Conservation (phyloP, 1,140 invertebrate species). For the Neodiprion lecontei region DNA sequence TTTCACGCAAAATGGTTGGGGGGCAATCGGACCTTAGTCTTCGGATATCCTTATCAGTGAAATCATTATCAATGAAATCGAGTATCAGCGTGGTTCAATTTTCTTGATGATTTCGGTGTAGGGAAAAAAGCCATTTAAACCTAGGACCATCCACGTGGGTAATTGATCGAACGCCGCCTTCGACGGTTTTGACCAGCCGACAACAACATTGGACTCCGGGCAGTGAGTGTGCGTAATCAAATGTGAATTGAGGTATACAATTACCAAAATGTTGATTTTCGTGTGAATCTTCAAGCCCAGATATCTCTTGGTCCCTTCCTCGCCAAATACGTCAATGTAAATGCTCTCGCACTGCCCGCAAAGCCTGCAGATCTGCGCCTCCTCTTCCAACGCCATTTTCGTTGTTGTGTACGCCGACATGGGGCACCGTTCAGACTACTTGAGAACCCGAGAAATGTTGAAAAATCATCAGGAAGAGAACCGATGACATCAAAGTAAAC, state of each 20-base stretch:
- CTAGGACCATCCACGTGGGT: not conserved
- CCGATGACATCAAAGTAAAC: not conserved
- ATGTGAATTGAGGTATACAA: slow-evolving; percentile 22
- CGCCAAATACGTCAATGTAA: slow-evolving; percentile 56
- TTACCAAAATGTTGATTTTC: slow-evolving; percentile 58
- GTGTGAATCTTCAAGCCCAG: slow-evolving; percentile 51
- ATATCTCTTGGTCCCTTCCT: slow-evolving; percentile 50
- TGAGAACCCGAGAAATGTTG: not conserved
- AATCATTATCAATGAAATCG: not conserved
- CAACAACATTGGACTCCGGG: not conserved
- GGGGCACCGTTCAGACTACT: not conserved
- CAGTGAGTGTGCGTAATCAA: no score
- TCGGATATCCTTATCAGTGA: not conserved
- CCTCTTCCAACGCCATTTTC: slow-evolving; percentile 50
- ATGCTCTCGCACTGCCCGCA: slow-evolving; percentile 55
- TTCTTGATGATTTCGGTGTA: not conserved
- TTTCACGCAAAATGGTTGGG: not conserved
- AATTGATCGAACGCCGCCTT: not conserved
- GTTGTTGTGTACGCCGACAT: slow-evolving; percentile 33
- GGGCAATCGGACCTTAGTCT: not conserved
- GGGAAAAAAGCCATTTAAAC: not conserved
- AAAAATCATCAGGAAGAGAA: not conserved
- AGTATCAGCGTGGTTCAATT: not conserved
- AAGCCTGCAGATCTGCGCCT: slow-evolving; percentile 52
- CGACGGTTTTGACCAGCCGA: not conserved